Base-by-base conservation (phyloP, 2,888 invertebrate species). In the Mystacides longicornis region DNA sequence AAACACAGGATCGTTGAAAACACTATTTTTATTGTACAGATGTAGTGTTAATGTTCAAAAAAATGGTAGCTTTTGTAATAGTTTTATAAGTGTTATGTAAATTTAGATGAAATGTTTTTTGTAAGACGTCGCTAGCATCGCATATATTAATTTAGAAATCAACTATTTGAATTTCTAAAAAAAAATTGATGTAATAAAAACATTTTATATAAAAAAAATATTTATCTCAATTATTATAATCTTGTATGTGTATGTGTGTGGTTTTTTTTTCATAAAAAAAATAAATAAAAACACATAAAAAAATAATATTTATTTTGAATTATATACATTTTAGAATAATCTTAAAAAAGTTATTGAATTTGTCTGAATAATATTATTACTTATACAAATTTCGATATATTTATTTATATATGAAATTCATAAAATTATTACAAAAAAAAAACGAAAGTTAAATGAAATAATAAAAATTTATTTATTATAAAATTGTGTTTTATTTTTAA, bases 281-380 rank as follows among this genome's bases (percentile, higher is more conserved):
- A 47, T 53, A 46, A 49, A 27, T 42, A 54, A 54, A 49, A 16
- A 22, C 21, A 46, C 2, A 3, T 7, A 65, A 67, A 81, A 82
- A 65, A 81, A 67, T 81, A 82, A 65, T 83, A 82, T 67, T 80
- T 81, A 62, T 79, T 80, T 58, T 81, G 80, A 61, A 82, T 82
- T 67, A 75, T 74, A 56, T 14, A 56, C n/a, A n/a, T n/a, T n/a
- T n/a, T n/a, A n/a, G n/a, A n/a, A n/a, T n/a, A n/a, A n/a, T n/a
- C n/a, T n/a, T n/a, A n/a, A n/a, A n/a, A n/a, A n/a, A n/a, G n/a
- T n/a, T n/a, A 7, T 14, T 37, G 14, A 7, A n/a, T 37, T 37
- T n/a, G 14, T 37, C 16, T 37, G 14, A 50, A 37, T n/a, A 22
- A 42, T 22, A 42, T 23, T 54, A 22, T 20, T 18, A 42, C 16